Evolutionary conservation across 2,797 vertebrate genomes (phyloP).

Genomic region (Stomatorhinus walkeri): DNA sequence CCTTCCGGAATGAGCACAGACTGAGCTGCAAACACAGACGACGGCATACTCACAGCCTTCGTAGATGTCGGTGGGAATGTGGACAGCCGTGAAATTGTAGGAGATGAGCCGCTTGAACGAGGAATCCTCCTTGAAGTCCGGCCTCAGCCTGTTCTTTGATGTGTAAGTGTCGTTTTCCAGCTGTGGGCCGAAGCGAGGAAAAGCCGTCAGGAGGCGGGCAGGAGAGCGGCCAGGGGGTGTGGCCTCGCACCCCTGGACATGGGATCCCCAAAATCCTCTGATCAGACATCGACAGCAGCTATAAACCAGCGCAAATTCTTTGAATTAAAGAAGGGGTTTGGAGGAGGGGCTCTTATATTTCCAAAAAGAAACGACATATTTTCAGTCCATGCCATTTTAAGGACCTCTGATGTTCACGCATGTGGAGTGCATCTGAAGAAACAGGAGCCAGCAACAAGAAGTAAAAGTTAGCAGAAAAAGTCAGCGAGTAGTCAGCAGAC

Average conservation of each 20-base stretch:
- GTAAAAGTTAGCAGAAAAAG: not conserved
- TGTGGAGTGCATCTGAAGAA: not conserved
- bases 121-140: constrained; percentile 81
- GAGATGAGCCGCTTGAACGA: constrained; percentile 81
- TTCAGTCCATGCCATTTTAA: not conserved
- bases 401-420: not conserved
- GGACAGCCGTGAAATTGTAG: constrained; percentile 89
- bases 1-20: constrained; percentile 49
- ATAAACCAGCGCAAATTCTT: not conserved
- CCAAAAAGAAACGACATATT: not conserved
- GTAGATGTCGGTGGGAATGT: constrained; percentile 97
- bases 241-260: not conserved
- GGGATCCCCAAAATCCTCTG: not conserved
- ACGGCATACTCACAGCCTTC: constrained; percentile 84
- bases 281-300: not conserved
- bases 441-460: not conserved
- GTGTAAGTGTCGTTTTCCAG: constrained; percentile 82
- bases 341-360: not conserved
- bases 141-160: constrained; percentile 77
- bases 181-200: constrained; percentile 44
- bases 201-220: not conserved
- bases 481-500: not conserved
- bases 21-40: not conserved
- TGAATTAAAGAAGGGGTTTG: not conserved
- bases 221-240: not conserved